These are phyloP conservation scores for Platycheirus albimanus DNA, from an alignment of 2,888 invertebrate species.

Conservation along the genomic window DNA sequence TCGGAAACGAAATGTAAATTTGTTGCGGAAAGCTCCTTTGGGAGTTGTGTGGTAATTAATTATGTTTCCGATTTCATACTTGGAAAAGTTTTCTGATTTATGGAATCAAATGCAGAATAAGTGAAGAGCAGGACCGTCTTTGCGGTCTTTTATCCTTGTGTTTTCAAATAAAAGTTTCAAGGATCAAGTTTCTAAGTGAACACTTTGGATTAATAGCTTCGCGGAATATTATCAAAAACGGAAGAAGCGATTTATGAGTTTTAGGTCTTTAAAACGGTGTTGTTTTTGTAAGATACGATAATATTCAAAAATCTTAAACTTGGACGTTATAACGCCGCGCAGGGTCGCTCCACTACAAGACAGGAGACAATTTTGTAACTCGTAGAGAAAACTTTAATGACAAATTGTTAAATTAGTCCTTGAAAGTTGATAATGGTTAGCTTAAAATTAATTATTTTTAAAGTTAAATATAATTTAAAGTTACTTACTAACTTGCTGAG, in stretches of 20 bases:
- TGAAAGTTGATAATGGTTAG: neutral
- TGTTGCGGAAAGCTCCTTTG: slow-evolving; percentile 62
- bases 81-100: slow-evolving; percentile 65
- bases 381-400: neutral
- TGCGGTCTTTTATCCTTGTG: neutral
- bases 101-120: slow-evolving; percentile 36
- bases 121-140: neutral
- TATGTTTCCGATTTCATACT: slow-evolving; percentile 69
- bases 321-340: too few relatives aligned
- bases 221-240: slow-evolving; percentile 32
- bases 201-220: slow-evolving; percentile 54
- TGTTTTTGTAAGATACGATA: too few relatives aligned
- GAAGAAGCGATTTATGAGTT: slow-evolving; percentile 23
- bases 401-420: neutral
- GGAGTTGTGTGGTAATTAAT: slow-evolving; percentile 70
- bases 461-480: too few relatives aligned
- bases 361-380: neutral
- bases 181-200: slow-evolving; percentile 65
- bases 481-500: too few relatives aligned
- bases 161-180: slow-evolving; percentile 40
- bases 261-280: slow-evolving; percentile 10
- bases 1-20: slow-evolving; percentile 65
- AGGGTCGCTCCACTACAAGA: too few relatives aligned
- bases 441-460: neutral
- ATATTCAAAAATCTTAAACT: too few relatives aligned